Conservation (phyloP, 2,888 invertebrate species). For the Ichneumoninae sp. region DNA sequence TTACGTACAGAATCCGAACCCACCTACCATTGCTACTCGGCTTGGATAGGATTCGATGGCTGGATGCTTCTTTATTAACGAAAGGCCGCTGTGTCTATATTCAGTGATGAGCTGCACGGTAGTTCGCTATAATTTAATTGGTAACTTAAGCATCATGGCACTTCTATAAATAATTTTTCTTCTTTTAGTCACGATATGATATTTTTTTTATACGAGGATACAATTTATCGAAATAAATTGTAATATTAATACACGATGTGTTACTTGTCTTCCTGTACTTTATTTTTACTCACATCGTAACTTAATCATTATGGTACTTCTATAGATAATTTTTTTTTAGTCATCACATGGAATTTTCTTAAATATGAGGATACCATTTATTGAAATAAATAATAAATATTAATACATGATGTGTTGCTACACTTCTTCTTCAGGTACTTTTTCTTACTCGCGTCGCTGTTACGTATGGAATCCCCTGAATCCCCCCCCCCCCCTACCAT, state of each 20-base stretch:
- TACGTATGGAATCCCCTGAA: neutral
- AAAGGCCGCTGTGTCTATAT: neutral
- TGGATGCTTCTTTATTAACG: neutral
- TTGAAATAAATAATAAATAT: too few species aligned
- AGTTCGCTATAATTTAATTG: neutral
- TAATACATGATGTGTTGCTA: too few species aligned
- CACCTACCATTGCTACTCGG: constrained; percentile 5
- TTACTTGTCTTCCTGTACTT: too few species aligned
- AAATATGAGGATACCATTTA: neutral
- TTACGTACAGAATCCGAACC: constrained; percentile 15
- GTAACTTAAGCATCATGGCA: neutral
- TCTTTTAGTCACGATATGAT: neutral
- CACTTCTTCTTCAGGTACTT: too few species aligned
- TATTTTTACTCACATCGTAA: neutral
- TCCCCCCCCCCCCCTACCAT: neutral
- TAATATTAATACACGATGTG: too few species aligned
- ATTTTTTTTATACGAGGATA: neutral
- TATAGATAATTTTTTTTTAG: neutral
- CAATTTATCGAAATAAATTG: too few species aligned
- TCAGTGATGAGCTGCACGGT: neutral
- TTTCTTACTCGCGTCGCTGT: too few species aligned
- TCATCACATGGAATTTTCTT: neutral
- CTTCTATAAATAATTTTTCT: neutral
- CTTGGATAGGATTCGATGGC: neutral
- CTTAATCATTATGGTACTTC: too few species aligned